Evolutionary conservation across 2,113 vertebrate species (phyloP), one percentile per base, ranked within the genome.

Genomic region (Microcebus tavaratra): DNA sequence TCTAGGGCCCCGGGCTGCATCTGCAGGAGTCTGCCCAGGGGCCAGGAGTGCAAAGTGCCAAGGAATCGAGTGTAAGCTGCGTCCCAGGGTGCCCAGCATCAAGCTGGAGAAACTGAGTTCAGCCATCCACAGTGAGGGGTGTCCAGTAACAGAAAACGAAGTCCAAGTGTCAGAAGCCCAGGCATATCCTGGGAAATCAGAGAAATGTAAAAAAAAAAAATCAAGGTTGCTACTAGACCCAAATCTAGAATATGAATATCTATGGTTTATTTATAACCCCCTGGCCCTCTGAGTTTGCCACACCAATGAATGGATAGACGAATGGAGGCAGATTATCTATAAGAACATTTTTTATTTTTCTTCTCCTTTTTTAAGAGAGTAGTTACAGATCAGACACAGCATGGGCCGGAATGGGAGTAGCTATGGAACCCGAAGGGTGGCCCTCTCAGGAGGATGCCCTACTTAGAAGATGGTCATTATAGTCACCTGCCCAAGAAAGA

Each of bases 1-100:
- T 45, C 5, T 25, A 15, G 55, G 27, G 3, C 3, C 15, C 1
- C 0, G 48, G 14, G 2, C 23, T 75, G 0, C 25, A 14, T 2
- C 2, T 34, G 14, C 5, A 2, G 21, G 55, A 6, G 70, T 21
- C 17, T 23, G 0, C 50, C 23, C 53, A 53, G 45, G 55, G n/a
- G 59, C 34, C 50, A n/a, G 8, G 11, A 25, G 2, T 12, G 4
- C 8, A 34, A 53, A 53, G 36, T 13, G 39, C 1, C 7, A 42
- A 9, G 15, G 34, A 73, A 23, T 17, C 6, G 3, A 70, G n/a
- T 2, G 23, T 25, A 5, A 53, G 20, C 25, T 6, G 0, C 20
- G 14, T 36, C 17, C 78, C n/a, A 13, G 31, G 3, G 5, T 17
- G 3, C 13, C 63, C 53, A 82, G 5, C 11, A 45, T 31, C 59